These are phyloP conservation scores for Poecilia picta DNA, from an alignment of 2,797 vertebrate genomes.

Conservation along the genomic window DNA sequence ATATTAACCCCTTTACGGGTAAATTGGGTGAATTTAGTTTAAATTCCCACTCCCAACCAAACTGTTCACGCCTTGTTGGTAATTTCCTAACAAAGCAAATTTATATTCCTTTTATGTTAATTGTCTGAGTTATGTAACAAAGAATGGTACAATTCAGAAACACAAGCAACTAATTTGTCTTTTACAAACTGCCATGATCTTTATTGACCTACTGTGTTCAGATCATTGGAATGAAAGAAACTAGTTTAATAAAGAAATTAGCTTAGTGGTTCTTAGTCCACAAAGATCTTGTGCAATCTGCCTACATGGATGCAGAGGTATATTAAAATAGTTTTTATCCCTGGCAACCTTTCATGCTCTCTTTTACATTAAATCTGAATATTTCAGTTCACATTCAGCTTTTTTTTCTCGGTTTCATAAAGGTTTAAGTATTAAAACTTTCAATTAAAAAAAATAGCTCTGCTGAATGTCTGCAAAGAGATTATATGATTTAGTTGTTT, in stretches of 20 bases:
- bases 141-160: background rate
- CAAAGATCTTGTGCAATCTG: background rate
- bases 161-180: background rate
- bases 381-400: background rate
- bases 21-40: background rate
- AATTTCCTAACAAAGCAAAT: no score
- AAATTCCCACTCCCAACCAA: background rate
- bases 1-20: no score
- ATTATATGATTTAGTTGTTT: background rate
- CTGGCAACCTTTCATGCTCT: background rate
- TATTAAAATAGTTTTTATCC: background rate
- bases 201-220: background rate
- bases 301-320: background rate
- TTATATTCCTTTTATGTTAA: no score
- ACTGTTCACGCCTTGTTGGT: no score
- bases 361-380: background rate
- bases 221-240: background rate
- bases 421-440: background rate
- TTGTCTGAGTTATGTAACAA: background rate
- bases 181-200: background rate
- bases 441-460: background rate
- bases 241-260: background rate
- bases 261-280: background rate
- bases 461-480: background rate
- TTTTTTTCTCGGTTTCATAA: slow-evolving; percentile 5